Percentiles rank a stretch among this genome's conserved stretches.
Conservation (phyloP, 1,140 invertebrate species). For the Brachionus koreanus region DNA sequence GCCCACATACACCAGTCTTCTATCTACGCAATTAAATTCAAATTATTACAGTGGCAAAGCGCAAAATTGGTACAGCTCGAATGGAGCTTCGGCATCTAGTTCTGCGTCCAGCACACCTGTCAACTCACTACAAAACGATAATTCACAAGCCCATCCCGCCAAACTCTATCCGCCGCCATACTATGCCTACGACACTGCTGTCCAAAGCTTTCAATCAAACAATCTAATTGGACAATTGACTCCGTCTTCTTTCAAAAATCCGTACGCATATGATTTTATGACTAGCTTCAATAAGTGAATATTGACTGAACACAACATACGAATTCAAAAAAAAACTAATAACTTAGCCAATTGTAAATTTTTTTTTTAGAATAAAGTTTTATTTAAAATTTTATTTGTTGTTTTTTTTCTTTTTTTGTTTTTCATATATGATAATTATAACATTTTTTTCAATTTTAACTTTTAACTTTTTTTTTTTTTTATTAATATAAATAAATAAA, state of each 20-base stretch:
- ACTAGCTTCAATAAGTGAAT: slow-evolving; percentile 5
- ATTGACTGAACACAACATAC: background rate
- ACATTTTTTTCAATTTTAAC: background rate
- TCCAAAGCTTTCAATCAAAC: background rate
- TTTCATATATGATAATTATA: background rate
- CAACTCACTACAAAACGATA: background rate
- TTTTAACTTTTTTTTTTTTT: background rate
- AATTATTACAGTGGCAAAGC: background rate
- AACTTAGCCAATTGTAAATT: background rate
- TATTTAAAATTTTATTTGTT: slow-evolving; percentile 13
- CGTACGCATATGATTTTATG: slow-evolving; percentile 38
- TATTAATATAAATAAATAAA: background rate
- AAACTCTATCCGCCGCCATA: background rate
- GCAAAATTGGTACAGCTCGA: background rate
- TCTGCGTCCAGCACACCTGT: background rate
- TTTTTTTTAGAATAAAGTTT: background rate
- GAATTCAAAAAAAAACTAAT: background rate
- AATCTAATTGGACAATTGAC: slow-evolving; percentile 9
- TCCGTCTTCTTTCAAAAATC: slow-evolving; percentile 23
- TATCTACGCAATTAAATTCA: slow-evolving; percentile 18
- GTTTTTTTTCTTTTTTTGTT: too few species aligned
- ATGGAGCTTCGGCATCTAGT: background rate
- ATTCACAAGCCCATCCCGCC: background rate
- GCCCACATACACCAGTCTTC: slow-evolving; percentile 2
- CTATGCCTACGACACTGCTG: background rate